Conservation (phyloP, 2,888 invertebrate genomes). For the Agonopterix subpropinquella region DNA sequence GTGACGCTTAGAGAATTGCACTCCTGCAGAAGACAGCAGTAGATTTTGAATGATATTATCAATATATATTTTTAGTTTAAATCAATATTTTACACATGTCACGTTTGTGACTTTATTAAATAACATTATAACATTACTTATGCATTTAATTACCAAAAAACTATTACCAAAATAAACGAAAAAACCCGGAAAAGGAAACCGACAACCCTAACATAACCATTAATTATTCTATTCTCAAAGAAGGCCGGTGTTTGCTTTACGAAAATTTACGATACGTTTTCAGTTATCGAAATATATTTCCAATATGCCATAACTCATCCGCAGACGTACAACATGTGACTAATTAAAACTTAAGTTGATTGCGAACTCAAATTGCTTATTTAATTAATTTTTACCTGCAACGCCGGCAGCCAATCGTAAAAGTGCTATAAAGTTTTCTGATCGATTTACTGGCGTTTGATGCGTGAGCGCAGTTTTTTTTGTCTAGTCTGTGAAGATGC, state of each 20-base stretch:
- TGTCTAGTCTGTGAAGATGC: background rate
- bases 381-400: slow-evolving; percentile 45
- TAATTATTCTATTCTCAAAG: slow-evolving; percentile 21
- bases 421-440: slow-evolving; percentile 28
- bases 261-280: slow-evolving; percentile 14
- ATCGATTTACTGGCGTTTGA: slow-evolving; percentile 33
- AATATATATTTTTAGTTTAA: too few species aligned
- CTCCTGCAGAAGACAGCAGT: too few species aligned
- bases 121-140: too few species aligned
- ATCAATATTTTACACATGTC: too few species aligned
- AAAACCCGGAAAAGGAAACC: background rate
- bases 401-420: slow-evolving; percentile 30
- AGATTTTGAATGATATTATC: too few species aligned
- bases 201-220: slow-evolving; percentile 9
- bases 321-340: slow-evolving; percentile 40
- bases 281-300: slow-evolving; percentile 16
- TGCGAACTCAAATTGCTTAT: slow-evolving; percentile 32
- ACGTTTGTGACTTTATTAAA: too few species aligned
- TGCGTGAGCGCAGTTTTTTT: slow-evolving; percentile 8
- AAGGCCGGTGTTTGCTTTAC: slow-evolving; percentile 24
- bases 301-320: slow-evolving; percentile 57
- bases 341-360: slow-evolving; percentile 50
- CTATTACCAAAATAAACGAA: background rate
- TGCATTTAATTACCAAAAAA: background rate
- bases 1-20: too few species aligned